Evolutionary conservation across 2,113 vertebrate genomes (phyloP).

Genomic region (Peromyscus californicus): DNA sequence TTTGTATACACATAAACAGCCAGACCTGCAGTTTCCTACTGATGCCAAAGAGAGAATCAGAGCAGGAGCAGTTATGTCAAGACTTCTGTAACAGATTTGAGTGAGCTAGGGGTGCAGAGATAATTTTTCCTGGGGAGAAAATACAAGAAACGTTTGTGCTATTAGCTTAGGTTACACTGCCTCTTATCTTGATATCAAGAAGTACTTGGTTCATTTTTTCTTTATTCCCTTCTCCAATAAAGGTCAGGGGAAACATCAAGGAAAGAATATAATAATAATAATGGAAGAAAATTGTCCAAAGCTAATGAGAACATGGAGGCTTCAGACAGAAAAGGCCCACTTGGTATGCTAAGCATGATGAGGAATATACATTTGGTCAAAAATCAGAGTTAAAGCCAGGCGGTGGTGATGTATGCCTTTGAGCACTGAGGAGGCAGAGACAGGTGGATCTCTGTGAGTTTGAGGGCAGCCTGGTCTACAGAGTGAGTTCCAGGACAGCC

Average conservation of each 20-base stretch:
- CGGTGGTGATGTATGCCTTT: not conserved
- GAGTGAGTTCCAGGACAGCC: not conserved
- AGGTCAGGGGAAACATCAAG: not conserved
- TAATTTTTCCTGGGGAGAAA: not conserved
- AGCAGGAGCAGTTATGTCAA: constrained; percentile 25
- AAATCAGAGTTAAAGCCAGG: constrained; percentile 41
- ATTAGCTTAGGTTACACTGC: not conserved
- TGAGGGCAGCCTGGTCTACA: not conserved
- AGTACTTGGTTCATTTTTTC: not conserved
- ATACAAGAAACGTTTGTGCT: not conserved
- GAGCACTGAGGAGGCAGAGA: not conserved
- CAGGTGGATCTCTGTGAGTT: not conserved
- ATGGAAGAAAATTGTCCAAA: not conserved
- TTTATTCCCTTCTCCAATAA: not conserved
- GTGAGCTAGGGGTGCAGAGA: not conserved
- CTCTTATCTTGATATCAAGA: constrained; percentile 10
- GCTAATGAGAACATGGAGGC: not conserved
- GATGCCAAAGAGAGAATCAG: constrained; percentile 27
- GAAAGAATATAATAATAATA: constrained; percentile 2
- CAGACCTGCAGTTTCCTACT: not conserved
- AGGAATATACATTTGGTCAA: not conserved
- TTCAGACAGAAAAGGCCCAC: not conserved
- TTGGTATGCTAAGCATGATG: not conserved
- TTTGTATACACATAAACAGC: not conserved
- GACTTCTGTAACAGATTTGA: constrained; percentile 17